Percentiles rank a stretch among this genome's conserved stretches.
Conservation (phyloP, 2,113 vertebrate species). For the Hyperopisus bebe region DNA sequence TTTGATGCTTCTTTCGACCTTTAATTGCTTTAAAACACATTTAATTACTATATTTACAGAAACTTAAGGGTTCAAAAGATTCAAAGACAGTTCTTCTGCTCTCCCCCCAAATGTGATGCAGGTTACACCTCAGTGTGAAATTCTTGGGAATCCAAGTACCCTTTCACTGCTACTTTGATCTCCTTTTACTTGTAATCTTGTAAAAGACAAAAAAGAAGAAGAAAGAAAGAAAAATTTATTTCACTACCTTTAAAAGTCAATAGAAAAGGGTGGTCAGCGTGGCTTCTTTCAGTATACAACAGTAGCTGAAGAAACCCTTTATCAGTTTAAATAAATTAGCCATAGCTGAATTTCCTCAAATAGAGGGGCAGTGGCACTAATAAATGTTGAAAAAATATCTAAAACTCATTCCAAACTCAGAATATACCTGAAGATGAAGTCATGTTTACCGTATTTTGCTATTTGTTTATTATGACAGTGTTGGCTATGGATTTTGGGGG, state of each 20-base stretch:
- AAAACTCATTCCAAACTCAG: constrained; percentile 15
- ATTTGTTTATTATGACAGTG: not conserved
- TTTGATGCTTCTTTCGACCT: constrained; percentile 29
- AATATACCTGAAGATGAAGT: not conserved
- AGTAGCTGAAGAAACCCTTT: constrained; percentile 6
- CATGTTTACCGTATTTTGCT: not conserved
- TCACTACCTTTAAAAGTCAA: constrained; percentile 41
- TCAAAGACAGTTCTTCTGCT: constrained; percentile 49
- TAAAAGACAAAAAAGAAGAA: constrained; percentile 50
- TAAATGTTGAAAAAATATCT: constrained; percentile 4
- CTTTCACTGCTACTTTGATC: constrained; percentile 59
- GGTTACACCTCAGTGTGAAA: constrained; percentile 56
- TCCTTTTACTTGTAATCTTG: constrained; percentile 57
- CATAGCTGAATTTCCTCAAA: not conserved
- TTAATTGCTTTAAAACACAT: constrained; percentile 48
- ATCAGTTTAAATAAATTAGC: not conserved
- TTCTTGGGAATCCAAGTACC: constrained; percentile 52
- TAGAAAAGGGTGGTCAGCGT: constrained; percentile 29
- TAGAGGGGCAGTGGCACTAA: constrained; percentile 3
- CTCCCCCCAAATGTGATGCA: constrained; percentile 42
- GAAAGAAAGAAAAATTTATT: constrained; percentile 35
- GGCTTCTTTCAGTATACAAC: not conserved
- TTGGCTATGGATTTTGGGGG: not conserved
- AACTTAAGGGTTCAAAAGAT: constrained; percentile 42
- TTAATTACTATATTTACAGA: constrained; percentile 44